These are phyloP conservation scores for Ptychadena robeensis DNA, from an alignment of 2,797 vertebrate species.

Conservation along the genomic window DNA sequence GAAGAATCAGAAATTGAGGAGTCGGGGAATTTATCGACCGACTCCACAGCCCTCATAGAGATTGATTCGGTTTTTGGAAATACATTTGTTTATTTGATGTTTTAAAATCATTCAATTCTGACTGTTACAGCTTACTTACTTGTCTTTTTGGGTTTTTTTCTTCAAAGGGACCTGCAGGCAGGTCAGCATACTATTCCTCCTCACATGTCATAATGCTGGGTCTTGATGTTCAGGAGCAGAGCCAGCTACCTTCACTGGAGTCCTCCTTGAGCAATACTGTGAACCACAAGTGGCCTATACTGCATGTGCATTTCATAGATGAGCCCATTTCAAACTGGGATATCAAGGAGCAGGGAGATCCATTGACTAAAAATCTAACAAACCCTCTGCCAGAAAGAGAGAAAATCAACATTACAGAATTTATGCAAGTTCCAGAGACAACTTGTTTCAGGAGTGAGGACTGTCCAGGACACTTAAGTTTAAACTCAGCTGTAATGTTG, in stretches of 20 bases:
- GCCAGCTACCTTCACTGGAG: conserved; percentile 63
- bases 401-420: not conserved
- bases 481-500: conserved; percentile 44
- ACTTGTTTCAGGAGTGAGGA: not conserved
- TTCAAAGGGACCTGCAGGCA: conserved; percentile 18
- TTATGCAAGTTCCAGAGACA: not conserved
- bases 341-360: conserved; percentile 1
- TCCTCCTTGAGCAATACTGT: conserved; percentile 65
- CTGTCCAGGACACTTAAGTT: not conserved
- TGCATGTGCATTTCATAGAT: conserved; percentile 62
- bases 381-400: not conserved
- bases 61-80: too few species aligned
- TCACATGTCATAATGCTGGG: conserved; percentile 72
- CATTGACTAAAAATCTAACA: not conserved
- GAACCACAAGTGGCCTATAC: conserved; percentile 66
- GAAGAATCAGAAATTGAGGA: too few species aligned
- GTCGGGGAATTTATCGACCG: too few species aligned
- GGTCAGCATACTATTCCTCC: not conserved
- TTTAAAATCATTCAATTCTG: too few species aligned
- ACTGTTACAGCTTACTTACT: not conserved
- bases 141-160: not conserved
- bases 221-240: conserved; percentile 63
- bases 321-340: conserved; percentile 25
- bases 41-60: too few species aligned
- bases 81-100: too few species aligned